Evolutionary conservation across 92 coral and sea anemone species (phyloP).

Genomic region (Bergia sp.): DNA sequence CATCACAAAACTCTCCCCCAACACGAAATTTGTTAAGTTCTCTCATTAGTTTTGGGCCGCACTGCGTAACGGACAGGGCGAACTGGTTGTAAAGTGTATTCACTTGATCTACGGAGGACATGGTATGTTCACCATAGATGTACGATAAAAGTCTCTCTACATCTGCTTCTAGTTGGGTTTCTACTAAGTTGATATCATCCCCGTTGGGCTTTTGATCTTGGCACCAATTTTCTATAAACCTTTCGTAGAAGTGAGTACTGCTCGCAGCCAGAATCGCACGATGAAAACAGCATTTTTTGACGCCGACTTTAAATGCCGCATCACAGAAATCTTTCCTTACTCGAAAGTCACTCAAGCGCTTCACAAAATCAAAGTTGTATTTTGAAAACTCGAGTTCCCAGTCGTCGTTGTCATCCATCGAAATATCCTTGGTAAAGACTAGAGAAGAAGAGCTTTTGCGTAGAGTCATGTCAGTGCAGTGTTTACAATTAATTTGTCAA

Average conservation of each 20-base stretch:
- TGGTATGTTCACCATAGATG: not conserved
- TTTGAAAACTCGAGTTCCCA: slow-evolving; percentile 42
- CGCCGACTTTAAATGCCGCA: not conserved
- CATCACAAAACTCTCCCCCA: slow-evolving; percentile 51
- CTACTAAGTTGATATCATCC: not conserved
- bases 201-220: not conserved
- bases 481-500: not conserved
- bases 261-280: slow-evolving; percentile 36
- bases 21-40: slow-evolving; percentile 41
- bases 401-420: slow-evolving; percentile 20
- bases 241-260: slow-evolving; percentile 6
- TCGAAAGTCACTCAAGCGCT: slow-evolving; percentile 32
- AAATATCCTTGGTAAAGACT: too few species aligned
- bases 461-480: not conserved
- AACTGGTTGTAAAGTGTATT: not conserved
- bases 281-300: slow-evolving; percentile 6
- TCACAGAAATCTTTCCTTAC: slow-evolving; percentile 22
- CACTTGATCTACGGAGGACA: not conserved
- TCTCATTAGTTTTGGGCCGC: slow-evolving; percentile 35
- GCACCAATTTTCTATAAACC: not conserved
- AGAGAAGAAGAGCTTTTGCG: not conserved
- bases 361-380: slow-evolving; percentile 39
- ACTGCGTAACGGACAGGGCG: slow-evolving; percentile 3
- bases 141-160: not conserved
- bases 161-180: not conserved